Base-by-base conservation (phyloP, 1,140 invertebrate genomes). In the Rhynchophorus ferrugineus region DNA sequence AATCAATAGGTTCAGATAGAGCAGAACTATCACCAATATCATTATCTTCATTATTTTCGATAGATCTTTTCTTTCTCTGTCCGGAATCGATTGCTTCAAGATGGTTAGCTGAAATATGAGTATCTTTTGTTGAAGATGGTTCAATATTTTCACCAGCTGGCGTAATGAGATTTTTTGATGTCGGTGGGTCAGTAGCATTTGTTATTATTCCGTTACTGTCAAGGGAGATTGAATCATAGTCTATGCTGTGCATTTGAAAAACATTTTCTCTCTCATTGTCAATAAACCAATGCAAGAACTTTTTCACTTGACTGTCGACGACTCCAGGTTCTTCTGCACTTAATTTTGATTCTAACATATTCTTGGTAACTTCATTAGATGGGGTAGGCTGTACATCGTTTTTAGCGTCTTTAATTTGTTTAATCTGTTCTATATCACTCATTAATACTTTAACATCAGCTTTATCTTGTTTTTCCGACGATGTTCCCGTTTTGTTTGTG, bases 241-340 rank as follows among this genome's bases (percentile, higher is more conserved):
- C 24, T 11, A 29, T 11, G 11, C 24, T 29, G 24, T 29, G 18
- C n/a, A 1, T 16, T 44, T 34, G 21, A 18, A 44, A 44, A 34
- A 44, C 24, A 34, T 44, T 11, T 9, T 24, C 1, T 33, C 18
- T 11, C n/a, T 44, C 43, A 13, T 8, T 34, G 3, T 3, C 34
- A 33, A 44, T 14, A 34, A 44, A 44, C 2, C 20, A 44, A 18
- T 7, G 16, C 1, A 44, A 29, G 34, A 34, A 18, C 9, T 18
- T 44, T 34, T 44, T 44, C 2, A 44, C 21, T 8, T 20, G 22
- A 2, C 20, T 24, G 34, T 44, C 43, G 16, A 44, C 24, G 19
- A 22, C 1, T 6, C 43, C 43, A 7, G 43, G 14, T 8, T 44
- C 2, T n/a, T 3, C 9, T 33, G 33, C 11, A 14, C 22, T 14